Evolutionary conservation across 2,113 vertebrate species (phyloP), one percentile per base, ranked within the genome.

Genomic region (Terrapene triunguis): DNA sequence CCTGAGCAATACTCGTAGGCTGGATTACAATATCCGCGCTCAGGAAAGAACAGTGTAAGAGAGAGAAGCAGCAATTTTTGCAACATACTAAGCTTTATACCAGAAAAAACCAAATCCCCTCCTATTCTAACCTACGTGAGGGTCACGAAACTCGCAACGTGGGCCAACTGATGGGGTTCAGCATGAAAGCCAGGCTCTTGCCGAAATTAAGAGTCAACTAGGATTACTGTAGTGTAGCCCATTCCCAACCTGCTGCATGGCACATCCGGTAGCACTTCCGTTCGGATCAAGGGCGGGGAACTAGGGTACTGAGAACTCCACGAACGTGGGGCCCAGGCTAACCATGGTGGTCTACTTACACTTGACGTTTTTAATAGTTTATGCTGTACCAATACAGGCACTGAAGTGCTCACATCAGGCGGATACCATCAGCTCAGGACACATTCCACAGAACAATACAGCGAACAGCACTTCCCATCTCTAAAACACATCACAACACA

Each of bases 121-220:
- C 44, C 27, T 80, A 6, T 4, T 50, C 0, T 0, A 8, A 2
- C 48, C 24, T 6, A 0, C 69, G 3, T 35, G 21, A 65, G 19
- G 54, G 62, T 0, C 0, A 21, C 8, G 2, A 0, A 0, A 32
- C 1, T 87, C 1, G 29, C 78, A 35, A 32, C 4, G 8, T 27
- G 16, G 14, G 27, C 44, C 76, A 24, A 24, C 44, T 16, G 44
- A 27, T 78, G 74, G 74, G 3, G 44, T 7, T 2, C 22, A 13
- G 38, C 42, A 44, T 24, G 72, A 76, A 47, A 42, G 72, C 22
- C 5, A 12, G 42, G 72, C 32, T 76, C 22, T 25, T 44, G 72
- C 5, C 47, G 21, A 74, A 74, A 42, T 44, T 21, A 42, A 44
- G 10, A 76, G 72, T 42, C 42, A 44, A 10, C 17, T n/a, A 76